A percentile compares a stretch with the other conserved stretches of the same genome.
Conservation (phyloP, 2,888 invertebrate species). For the Nomada flava region DNA sequence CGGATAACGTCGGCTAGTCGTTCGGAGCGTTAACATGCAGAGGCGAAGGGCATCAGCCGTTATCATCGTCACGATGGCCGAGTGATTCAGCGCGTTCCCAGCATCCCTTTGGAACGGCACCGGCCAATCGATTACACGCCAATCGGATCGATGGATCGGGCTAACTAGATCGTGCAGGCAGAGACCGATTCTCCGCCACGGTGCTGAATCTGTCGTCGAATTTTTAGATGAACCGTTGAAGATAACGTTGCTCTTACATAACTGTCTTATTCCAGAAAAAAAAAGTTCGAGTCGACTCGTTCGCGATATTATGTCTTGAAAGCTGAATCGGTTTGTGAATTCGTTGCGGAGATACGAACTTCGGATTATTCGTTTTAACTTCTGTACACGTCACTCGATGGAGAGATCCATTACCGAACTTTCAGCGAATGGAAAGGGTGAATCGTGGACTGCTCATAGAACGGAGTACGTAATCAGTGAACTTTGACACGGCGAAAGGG, state of each 20-base stretch:
- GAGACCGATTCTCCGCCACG: conserved; percentile 38
- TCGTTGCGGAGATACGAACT: no score
- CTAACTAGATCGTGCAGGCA: conserved; percentile 69
- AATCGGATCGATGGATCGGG: conserved; percentile 70
- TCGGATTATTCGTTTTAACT: no score
- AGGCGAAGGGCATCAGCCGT: conserved; percentile 55
- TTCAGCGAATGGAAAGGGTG: no score
- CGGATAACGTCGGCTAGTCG: conserved; percentile 53
- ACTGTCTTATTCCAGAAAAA: neutral
- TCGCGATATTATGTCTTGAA: no score
- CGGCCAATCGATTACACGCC: conserved; percentile 72
- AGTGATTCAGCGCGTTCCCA: conserved; percentile 70
- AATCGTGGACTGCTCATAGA: no score
- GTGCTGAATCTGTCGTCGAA: conserved; percentile 25
- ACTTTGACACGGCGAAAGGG: conserved; percentile 23
- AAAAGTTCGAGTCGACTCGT: no score
- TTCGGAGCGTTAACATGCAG: conserved; percentile 45
- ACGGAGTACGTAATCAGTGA: neutral
- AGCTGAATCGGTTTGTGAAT: no score
- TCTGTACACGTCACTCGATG: no score
- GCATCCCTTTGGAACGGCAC: conserved; percentile 56
- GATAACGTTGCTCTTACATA: neutral
- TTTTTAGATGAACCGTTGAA: neutral
- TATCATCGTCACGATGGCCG: conserved; percentile 52
- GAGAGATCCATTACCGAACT: no score